These are phyloP conservation scores for Chelonia mydas DNA, from an alignment of 2,797 vertebrate genomes.

Conservation along the genomic window DNA sequence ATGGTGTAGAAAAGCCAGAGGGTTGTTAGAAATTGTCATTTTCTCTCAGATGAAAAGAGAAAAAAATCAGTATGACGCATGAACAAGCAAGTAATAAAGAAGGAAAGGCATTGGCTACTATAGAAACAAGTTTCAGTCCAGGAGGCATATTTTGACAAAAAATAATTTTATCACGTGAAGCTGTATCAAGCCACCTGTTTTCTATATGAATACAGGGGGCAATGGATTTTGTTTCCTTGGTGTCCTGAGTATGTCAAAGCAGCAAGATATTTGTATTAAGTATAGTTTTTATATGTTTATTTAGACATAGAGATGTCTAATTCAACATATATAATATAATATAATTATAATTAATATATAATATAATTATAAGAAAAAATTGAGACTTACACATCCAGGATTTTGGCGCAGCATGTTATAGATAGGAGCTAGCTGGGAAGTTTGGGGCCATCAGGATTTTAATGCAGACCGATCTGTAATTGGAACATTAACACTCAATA, in stretches of 20 bases:
- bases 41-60: not conserved
- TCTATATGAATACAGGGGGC: not conserved
- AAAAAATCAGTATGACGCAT: not conserved
- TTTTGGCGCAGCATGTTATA: not conserved
- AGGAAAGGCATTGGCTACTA: slow-evolving; percentile 3
- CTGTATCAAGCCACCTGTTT: not conserved
- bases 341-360: not conserved
- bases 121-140: not conserved
- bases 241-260: not conserved
- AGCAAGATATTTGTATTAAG: slow-evolving; percentile 4
- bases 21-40: not conserved
- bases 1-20: not conserved
- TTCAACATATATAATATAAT: not conserved
- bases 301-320: not conserved
- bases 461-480: not conserved
- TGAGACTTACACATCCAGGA: not conserved
- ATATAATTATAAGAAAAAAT: not conserved
- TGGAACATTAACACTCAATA: slow-evolving; percentile 1
- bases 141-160: slow-evolving; percentile 1
- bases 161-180: not conserved
- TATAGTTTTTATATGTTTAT: not conserved
- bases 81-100: slow-evolving; percentile 9
- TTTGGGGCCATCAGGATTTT: not conserved
- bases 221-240: slow-evolving; percentile 17
- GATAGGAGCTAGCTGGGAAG: slow-evolving; percentile 4